These are phyloP conservation scores for Acrobasis suavella DNA, from an alignment of 2,888 invertebrate species.

Conservation along the genomic window DNA sequence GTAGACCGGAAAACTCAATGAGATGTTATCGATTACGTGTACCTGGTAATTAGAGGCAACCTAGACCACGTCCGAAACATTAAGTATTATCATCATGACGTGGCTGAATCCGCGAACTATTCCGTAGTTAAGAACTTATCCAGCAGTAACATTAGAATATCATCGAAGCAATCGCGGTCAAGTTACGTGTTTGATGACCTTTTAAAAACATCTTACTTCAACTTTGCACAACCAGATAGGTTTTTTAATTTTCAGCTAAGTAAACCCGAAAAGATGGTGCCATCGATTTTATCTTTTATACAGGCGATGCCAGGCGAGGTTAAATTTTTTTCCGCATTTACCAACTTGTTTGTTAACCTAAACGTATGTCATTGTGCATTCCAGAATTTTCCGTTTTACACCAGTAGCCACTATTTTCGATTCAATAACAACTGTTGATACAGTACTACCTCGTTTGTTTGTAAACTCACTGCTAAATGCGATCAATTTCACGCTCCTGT, in stretches of 20 bases:
- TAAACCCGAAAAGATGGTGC: too few relatives aligned
- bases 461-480: constrained; percentile 34
- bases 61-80: not conserved
- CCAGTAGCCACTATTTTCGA: constrained; percentile 10
- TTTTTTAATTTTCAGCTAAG: not conserved
- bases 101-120: not conserved
- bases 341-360: too few relatives aligned
- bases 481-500: constrained; percentile 17
- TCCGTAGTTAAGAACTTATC: not conserved
- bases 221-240: not conserved
- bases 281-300: too few relatives aligned
- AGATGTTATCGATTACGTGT: constrained; percentile 9
- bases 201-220: not conserved
- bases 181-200: not conserved
- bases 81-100: not conserved
- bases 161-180: not conserved
- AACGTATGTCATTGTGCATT: not conserved
- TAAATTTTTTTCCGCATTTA: too few relatives aligned
- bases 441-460: constrained; percentile 34
- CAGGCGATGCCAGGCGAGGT: too few relatives aligned
- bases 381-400: not conserved
- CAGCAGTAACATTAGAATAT: not conserved
- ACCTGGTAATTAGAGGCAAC: not conserved
- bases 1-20: constrained; percentile 13
- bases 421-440: constrained; percentile 31